phyloP scores from a whole-genome alignment of 2,797 vertebrate genomes.

The Melanotaenia boesemani region DNA sequence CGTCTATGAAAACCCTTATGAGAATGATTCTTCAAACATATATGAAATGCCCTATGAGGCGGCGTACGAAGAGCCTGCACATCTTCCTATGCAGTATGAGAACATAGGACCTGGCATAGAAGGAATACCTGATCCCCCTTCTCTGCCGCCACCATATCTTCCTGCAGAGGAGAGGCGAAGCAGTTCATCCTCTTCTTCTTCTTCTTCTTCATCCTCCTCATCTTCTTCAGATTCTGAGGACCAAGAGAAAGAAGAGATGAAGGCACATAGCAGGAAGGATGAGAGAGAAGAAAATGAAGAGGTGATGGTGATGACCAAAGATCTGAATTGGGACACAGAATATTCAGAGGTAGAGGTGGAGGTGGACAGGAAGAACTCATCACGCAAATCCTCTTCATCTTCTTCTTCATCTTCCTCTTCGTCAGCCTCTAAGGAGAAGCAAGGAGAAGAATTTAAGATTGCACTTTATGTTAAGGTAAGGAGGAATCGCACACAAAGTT shows the following conservation, averaged over 20 bases:
- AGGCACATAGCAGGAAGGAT: background rate
- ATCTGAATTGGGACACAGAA: constrained; percentile 11
- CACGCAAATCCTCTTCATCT: constrained; percentile 65
- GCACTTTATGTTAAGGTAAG: constrained; percentile 67
- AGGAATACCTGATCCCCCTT: constrained; percentile 36
- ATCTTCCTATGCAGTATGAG: constrained; percentile 14
- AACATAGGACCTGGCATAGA: background rate
- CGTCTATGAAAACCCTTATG: constrained; percentile 46
- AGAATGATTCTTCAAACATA: background rate
- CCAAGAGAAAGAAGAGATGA: background rate
- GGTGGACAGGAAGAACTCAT: background rate
- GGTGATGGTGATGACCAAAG: background rate
- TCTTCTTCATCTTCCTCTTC: constrained; percentile 4
- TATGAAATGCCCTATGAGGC: constrained; percentile 28
- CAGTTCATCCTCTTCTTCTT: constrained; percentile 61
- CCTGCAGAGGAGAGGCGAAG: constrained; percentile 15
- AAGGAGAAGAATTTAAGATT: background rate
- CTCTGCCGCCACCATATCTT: constrained; percentile 12
- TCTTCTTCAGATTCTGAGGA: constrained; percentile 33
- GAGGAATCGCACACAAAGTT: background rate
- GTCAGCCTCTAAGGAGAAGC: constrained; percentile 34
- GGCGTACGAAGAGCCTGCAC: background rate
- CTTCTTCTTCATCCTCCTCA: constrained; percentile 45
- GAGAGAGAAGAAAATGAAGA: constrained; percentile 13
- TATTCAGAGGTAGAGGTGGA: constrained; percentile 11